Base-by-base conservation (phyloP, 2,113 vertebrate species). In the Picathartes gymnocephalus region DNA sequence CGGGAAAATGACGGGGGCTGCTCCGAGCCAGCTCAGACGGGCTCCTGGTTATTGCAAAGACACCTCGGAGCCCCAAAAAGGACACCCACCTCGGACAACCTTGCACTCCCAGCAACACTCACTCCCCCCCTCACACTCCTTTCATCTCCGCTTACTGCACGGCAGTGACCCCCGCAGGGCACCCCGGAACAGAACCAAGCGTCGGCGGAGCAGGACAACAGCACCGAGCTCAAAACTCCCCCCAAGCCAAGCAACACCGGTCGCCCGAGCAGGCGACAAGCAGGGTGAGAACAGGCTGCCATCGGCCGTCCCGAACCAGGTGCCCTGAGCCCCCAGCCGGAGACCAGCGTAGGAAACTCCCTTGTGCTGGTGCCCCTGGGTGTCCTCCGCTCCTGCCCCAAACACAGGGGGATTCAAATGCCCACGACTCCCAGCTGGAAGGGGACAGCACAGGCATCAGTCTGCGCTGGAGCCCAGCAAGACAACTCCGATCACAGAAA, bases 121-220 rank as follows among this genome's bases (percentile, higher is more conserved):
- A 33, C 23, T 4, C 4, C 12, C 4, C 6, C 33, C 39, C 23
- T 7, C 2, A 9, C 4, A 3, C 22, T 25, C 10, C 12, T 10
- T 37, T 31, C 30, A 30, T 42, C 51, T 61, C 21, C 6, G 10
- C 40, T 30, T 64, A 6, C 53, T 53, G 16, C 61, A 16, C 33
- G 37, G 66, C 44, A 15, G 30, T 72, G 66, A 30, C 27, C 44
- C 60, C 45, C 21, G 2, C 27, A 27, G 86, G 80, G 42, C 42
- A 68, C 45, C 74, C 61, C n/a, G 22, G n/a, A 39, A 35, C 2
- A 37, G 30, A 58, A 9, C 19, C 45, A 30, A 54, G 71, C 6
- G 22, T 33, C 23, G 3, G 15, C 12, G 73, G 58, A 77, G 24
- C 42, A 61, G 73, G 47, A 82, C 71, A 17, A 44, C 54, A 45